phyloP scores from a whole-genome alignment of 2,113 vertebrate species.

The Erpornis zantholeuca region DNA sequence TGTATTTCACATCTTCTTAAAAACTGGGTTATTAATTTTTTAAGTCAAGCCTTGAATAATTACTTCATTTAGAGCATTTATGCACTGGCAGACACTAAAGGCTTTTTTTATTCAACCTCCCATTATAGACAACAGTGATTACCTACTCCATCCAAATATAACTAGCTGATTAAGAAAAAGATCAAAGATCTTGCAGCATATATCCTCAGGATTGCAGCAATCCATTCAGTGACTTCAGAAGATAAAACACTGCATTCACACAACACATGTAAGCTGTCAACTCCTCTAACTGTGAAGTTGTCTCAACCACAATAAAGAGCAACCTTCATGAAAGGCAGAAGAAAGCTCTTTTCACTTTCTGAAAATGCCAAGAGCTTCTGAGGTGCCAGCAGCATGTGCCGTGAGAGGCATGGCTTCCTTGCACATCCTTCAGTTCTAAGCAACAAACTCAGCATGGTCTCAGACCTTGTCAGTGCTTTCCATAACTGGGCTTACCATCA shows the following conservation, averaged over 20 bases:
- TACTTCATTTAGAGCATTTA: not conserved
- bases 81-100: not conserved
- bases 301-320: slow-evolving; percentile 26
- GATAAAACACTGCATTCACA: slow-evolving; percentile 9
- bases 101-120: not conserved
- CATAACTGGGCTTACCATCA: not conserved
- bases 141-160: slow-evolving; percentile 15
- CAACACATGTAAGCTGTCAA: slow-evolving; percentile 24
- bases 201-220: not conserved
- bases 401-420: not conserved
- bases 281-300: slow-evolving; percentile 19
- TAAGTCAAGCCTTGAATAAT: not conserved
- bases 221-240: not conserved
- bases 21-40: not conserved
- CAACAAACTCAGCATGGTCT: not conserved
- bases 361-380: not conserved
- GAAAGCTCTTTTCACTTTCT: slow-evolving; percentile 19
- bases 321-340: slow-evolving; percentile 13
- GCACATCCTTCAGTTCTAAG: not conserved
- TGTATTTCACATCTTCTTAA: not conserved
- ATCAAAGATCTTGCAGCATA: not conserved
- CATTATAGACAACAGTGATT: slow-evolving; percentile 18
- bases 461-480: not conserved
- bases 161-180: slow-evolving; percentile 34
- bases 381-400: not conserved